A percentile compares a stretch with the other conserved stretches of the same genome.
These are phyloP conservation scores for Parnassius orleans DNA, from an alignment of 2,888 invertebrate genomes.

Conservation along the genomic window DNA sequence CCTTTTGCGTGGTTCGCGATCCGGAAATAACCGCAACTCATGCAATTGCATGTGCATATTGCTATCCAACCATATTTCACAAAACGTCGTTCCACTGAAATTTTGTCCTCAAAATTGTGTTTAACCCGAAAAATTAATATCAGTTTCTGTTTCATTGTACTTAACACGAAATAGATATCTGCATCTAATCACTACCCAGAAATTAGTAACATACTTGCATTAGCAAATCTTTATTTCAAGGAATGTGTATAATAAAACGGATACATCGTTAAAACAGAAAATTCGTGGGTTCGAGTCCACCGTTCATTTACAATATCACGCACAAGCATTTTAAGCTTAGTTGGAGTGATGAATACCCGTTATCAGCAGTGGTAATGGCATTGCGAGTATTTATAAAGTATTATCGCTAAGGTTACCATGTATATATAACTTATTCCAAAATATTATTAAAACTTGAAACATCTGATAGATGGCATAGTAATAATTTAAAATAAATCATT, in stretches of 20 bases:
- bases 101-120: conserved; percentile 6
- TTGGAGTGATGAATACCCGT: no score
- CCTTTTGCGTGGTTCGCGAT: not conserved
- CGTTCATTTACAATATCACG: no score
- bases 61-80: conserved; percentile 2
- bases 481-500: not conserved
- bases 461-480: no score
- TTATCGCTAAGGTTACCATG: no score
- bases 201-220: not conserved
- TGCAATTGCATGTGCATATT: conserved; percentile 10
- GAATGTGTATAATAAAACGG: no score
- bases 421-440: no score
- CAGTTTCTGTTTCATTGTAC: not conserved
- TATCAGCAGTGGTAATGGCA: no score
- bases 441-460: no score
- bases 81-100: conserved; percentile 1
- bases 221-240: not conserved
- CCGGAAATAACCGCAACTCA: conserved; percentile 19
- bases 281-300: no score
- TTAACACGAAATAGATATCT: not conserved
- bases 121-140: not conserved
- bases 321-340: no score
- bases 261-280: no score
- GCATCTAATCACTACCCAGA: not conserved
- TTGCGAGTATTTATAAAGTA: no score